Evolutionary conservation across 2,113 vertebrate genomes (phyloP), one percentile per base, ranked within the genome.

Genomic region (Hypanus sabinus): DNA sequence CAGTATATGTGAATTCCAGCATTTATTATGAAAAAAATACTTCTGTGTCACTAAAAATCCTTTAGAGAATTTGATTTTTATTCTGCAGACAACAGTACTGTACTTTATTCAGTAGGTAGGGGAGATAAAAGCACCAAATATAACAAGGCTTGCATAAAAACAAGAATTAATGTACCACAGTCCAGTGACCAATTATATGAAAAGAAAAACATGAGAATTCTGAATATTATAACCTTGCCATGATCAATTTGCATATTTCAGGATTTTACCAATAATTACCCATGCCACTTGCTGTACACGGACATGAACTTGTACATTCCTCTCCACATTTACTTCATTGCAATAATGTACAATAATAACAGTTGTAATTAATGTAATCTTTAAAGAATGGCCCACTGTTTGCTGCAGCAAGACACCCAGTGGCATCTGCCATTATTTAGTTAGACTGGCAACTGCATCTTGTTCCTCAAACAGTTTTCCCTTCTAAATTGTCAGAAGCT

Each of bases 141-240:
- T 71, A 71, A 46, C 65, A 70, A 71, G 68, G 70, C 10, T 93
- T 73, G 9, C 65, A 93, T 73, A 73, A 33, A 73, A 73, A 73
- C 33, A 93, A 36, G 68, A 73, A 27, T 93, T 27, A 93, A 20
- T 93, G 91, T 46, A 24, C 91, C 91, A 93, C 71, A 73, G 22
- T 55, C 38, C 60, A 16, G 60, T 90, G 60, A 36, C 85, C 60
- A 73, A 71, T 93, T 93, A 24, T 55, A 27, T 93, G 36, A 73
- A 24, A 75, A 75, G n/a, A 36, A 93, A 71, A 73, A 27, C n/a
- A 46, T 75, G 22, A 24, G 38, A 46, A 22, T 55, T 46, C 55
- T 20, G 73, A 55, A 93, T 36, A 75, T 73, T 93, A 27, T 90
- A 62, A 68, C 81, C 62, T 90, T 65, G 85, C 85, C 60, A 65